Evolutionary conservation across 92 coral and sea anemone genomes (phyloP), one percentile per base, ranked within the genome.

Genomic region (Phenganax subtilis): DNA sequence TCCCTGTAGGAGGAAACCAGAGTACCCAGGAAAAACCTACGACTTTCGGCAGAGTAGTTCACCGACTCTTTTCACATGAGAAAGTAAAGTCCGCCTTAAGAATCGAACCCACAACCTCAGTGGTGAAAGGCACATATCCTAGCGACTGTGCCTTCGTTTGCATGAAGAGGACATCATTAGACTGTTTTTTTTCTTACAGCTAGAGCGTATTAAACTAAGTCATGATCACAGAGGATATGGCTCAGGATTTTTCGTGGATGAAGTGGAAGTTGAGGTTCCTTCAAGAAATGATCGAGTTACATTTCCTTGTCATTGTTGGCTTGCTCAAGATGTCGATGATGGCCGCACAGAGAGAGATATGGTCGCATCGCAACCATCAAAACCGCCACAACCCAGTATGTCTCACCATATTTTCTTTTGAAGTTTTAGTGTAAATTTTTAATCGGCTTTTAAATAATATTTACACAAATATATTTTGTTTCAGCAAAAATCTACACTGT

Each of bases 141-240:
- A 20, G 25, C 25, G 25, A 20, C 25, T 20, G 25, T 20, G 25
- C 25, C 25, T 20, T 20, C 25, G 25, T 20, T 20, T 59, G 16
- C 71, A 17, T 4, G 2, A 17, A 4, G 29, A n/a, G 28, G 28
- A 8, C 16, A 27, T 54, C 57, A 54, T 57, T 52, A 27, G 10
- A 54, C 10, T 17, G 27, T 67, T 56, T 61, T 11, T 54, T 30
- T 12, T 57, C 51, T 56, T 57, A 11, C 84, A 93, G 99, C 97
- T 96, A 68, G 99, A 96, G 81, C 89, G 99, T 65, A 96, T 96
- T 80, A 96, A 96, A 87, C 84, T 96, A 8, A 96, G 99, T 71
- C 99, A 96, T 72, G 99, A 96, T 72, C 99, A 96, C 84, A 90
- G 96, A 1, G 99, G 99, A 3, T 92, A 96, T 60, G 99, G 99